Percentiles rank a stretch among this genome's conserved stretches.
These are phyloP conservation scores for Lasioglossum oenotherae DNA, from an alignment of 2,888 invertebrate species.

Conservation along the genomic window DNA sequence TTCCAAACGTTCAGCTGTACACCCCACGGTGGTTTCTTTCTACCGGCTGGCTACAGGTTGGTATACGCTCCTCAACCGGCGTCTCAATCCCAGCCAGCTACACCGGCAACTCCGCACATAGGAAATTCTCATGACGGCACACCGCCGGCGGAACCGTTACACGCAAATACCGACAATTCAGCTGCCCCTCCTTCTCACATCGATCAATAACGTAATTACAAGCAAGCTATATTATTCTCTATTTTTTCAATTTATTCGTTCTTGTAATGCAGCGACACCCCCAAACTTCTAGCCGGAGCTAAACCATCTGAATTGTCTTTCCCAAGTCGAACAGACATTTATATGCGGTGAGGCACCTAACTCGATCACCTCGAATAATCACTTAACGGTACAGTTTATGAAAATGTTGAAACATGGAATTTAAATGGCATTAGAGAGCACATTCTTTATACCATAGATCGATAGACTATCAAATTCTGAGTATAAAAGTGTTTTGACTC, in stretches of 20 bases:
- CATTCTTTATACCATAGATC: too few species aligned
- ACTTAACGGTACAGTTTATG: too few species aligned
- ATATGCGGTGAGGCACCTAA: neutral
- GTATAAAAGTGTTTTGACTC: too few species aligned
- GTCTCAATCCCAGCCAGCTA: slow-evolving; percentile 80
- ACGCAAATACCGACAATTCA: slow-evolving; percentile 56
- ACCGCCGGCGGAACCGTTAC: slow-evolving; percentile 77
- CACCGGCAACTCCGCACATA: slow-evolving; percentile 81
- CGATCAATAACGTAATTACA: slow-evolving; percentile 70
- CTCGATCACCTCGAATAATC: too few species aligned
- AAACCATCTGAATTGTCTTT: neutral
- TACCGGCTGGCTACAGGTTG: slow-evolving; percentile 81
- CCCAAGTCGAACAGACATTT: neutral
- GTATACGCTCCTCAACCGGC: slow-evolving; percentile 80
- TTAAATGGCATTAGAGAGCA: too few species aligned
- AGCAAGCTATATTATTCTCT: slow-evolving; percentile 56
- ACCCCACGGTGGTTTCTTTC: slow-evolving; percentile 80
- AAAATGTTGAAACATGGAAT: too few species aligned
- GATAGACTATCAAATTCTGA: too few species aligned
- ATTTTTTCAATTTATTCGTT: slow-evolving; percentile 61
- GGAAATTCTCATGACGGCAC: slow-evolving; percentile 80
- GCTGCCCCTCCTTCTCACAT: slow-evolving; percentile 57
- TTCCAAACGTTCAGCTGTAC: slow-evolving; percentile 80
- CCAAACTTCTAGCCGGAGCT: neutral
- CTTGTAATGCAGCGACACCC: slow-evolving; percentile 48